phyloP scores from a whole-genome alignment of 2,797 vertebrate genomes.

The Balearica regulorum region DNA sequence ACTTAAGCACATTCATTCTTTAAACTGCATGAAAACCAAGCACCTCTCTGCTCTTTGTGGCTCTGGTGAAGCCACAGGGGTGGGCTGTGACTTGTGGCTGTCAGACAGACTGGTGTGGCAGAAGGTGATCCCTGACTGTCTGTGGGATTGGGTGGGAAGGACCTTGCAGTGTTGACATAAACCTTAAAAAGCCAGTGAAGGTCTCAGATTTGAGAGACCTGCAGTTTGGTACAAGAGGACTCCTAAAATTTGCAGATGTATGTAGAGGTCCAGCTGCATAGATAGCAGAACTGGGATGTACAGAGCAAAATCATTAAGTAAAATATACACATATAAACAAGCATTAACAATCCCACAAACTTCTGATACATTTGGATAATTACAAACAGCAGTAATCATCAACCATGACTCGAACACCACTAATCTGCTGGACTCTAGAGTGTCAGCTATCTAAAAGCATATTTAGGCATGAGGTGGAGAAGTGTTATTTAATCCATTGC shows the following conservation, averaged over 20 bases:
- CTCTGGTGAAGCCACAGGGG: fast-evolving
- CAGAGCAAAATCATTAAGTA: not conserved
- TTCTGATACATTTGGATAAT: not conserved
- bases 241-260: not conserved
- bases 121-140: not conserved
- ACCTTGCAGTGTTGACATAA: not conserved
- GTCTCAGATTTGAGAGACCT: not conserved
- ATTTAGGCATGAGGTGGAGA: no score
- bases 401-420: not conserved
- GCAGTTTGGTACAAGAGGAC: not conserved
- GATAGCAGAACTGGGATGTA: not conserved
- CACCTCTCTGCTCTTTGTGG: not conserved
- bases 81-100: not conserved
- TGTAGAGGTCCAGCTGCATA: not conserved
- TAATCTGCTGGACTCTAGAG: not conserved
- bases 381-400: not conserved
- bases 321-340: not conserved
- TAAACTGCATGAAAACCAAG: not conserved
- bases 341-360: not conserved
- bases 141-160: not conserved
- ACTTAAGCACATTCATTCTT: not conserved
- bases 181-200: not conserved
- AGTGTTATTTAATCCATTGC: not conserved
- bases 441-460: not conserved
- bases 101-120: not conserved